These are phyloP conservation scores for Philereme transversata DNA, from an alignment of 2,888 invertebrate genomes.

Conservation along the genomic window DNA sequence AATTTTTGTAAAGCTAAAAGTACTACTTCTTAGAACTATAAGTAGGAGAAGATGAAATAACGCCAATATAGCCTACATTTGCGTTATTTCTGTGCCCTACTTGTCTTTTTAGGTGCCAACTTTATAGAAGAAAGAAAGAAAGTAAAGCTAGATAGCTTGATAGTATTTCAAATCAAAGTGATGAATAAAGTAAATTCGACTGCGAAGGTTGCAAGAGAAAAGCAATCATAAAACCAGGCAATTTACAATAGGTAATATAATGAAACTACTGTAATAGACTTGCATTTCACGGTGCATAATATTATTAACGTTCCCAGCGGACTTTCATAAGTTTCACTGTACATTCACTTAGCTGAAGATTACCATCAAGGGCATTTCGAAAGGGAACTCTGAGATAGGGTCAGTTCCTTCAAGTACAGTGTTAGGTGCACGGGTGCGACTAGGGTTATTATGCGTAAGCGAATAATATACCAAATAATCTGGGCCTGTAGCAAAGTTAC, in stretches of 20 bases:
- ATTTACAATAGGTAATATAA: slow-evolving; percentile 21
- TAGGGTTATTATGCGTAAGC: slow-evolving; percentile 33
- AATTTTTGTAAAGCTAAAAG: too few species aligned
- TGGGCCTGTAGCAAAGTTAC: too few species aligned
- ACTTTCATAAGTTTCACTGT: slow-evolving; percentile 70
- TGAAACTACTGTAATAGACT: slow-evolving; percentile 21
- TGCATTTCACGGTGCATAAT: slow-evolving; percentile 46
- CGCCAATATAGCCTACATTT: too few species aligned
- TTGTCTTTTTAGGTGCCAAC: too few species aligned
- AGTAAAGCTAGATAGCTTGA: too few species aligned
- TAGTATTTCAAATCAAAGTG: too few species aligned
- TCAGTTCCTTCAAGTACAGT: slow-evolving; percentile 60
- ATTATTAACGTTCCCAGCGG: slow-evolving; percentile 44
- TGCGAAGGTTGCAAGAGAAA: slow-evolving; percentile 4
- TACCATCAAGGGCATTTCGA: slow-evolving; percentile 71
- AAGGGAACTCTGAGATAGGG: slow-evolving; percentile 69
- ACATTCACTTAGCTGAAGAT: slow-evolving; percentile 73
- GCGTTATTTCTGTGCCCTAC: too few species aligned
- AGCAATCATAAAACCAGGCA: slow-evolving; percentile 16
- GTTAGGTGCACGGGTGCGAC: slow-evolving; percentile 16
- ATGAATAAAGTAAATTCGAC: too few species aligned
- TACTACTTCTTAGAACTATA: too few species aligned
- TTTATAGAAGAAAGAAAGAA: too few species aligned
- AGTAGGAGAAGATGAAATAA: too few species aligned
- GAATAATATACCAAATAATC: slow-evolving; percentile 11